Percentiles rank a stretch among this genome's conserved stretches.
Evolutionary conservation across 2,113 vertebrate genomes (phyloP).

Genomic region (Callorhinus ursinus): DNA sequence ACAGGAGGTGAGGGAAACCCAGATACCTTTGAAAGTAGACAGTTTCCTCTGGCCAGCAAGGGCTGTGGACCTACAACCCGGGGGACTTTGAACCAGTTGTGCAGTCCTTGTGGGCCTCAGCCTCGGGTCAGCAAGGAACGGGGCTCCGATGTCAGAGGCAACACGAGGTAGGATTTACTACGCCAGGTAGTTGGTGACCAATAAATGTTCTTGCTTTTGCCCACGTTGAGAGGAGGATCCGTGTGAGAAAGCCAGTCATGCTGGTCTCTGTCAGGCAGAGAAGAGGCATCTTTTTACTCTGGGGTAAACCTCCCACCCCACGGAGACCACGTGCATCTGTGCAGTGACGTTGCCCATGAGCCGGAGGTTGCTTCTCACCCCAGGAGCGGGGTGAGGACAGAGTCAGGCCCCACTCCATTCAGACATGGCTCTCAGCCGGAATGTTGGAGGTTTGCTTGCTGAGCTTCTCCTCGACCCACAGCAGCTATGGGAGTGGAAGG

Average conservation of each 20-base stretch:
- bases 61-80: background rate
- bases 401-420: conserved; percentile 38
- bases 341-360: background rate
- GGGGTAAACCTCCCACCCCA: background rate
- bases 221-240: rapidly evolving
- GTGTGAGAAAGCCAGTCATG: rapidly evolving
- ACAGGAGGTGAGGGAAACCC: background rate
- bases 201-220: background rate
- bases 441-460: background rate
- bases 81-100: too few species aligned
- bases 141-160: background rate
- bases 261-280: background rate
- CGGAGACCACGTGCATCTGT: rapidly evolving
- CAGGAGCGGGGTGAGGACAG: too few species aligned
- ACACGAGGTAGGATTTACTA: too few species aligned
- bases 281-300: background rate
- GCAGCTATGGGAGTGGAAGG: background rate
- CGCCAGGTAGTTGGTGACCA: background rate
- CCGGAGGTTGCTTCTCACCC: background rate
- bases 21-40: background rate
- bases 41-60: background rate
- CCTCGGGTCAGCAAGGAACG: rapidly evolving
- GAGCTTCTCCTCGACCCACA: background rate
- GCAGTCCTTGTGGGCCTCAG: background rate
- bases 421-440: conserved; percentile 46